A percentile compares a stretch with the other conserved stretches of the same genome.
Conservation (phyloP, 2,113 vertebrate genomes). For the Seriola aureovittata region DNA sequence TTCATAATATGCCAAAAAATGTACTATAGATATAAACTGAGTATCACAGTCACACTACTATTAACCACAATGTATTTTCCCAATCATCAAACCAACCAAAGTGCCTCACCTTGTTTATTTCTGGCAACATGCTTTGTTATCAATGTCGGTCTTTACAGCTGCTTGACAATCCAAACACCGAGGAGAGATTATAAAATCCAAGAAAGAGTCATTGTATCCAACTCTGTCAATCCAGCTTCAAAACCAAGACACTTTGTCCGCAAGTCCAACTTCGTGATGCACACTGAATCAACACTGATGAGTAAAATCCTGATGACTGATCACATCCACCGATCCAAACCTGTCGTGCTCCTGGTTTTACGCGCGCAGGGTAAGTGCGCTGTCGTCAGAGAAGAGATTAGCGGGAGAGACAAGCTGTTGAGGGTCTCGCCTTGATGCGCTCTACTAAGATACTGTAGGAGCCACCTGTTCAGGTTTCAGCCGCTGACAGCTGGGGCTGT, state of each 20-base stretch:
- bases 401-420: conserved; percentile 70
- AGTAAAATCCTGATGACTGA: conserved; percentile 55
- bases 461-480: conserved; percentile 83
- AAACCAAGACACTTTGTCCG: conserved; percentile 7
- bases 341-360: conserved; percentile 58
- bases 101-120: conserved; percentile 86
- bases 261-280: conserved; percentile 5
- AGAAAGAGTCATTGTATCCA: conserved; percentile 63
- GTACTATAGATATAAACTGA: not conserved
- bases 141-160: conserved; percentile 23
- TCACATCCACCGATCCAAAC: conserved; percentile 35
- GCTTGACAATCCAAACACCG: conserved; percentile 46
- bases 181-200: conserved; percentile 68
- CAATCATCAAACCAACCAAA: not conserved
- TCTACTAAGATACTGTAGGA: conserved; percentile 41
- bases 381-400: conserved; percentile 82
- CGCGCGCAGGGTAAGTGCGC: conserved; percentile 54
- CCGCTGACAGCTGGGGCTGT: conserved; percentile 73
- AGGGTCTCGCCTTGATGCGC: conserved; percentile 66
- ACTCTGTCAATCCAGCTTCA: conserved; percentile 14
- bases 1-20: not conserved
- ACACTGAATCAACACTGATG: conserved; percentile 9
- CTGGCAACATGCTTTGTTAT: conserved; percentile 82
- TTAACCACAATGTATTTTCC: not conserved
- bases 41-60: not conserved